Base-by-base conservation (phyloP, 2,113 vertebrate species). In the Platichthys stellatus region DNA sequence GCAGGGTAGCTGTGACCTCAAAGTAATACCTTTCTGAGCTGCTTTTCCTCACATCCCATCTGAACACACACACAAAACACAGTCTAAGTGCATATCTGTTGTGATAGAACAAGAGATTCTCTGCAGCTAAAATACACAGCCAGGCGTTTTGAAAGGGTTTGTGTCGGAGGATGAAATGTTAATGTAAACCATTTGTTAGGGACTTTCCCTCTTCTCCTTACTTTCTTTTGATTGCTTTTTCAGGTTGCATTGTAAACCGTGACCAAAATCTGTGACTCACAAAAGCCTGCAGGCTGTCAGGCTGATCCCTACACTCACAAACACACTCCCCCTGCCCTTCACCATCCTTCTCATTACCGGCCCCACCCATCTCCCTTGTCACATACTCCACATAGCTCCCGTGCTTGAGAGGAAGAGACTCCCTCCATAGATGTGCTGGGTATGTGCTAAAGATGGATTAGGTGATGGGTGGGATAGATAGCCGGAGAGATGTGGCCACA, bases 381-480 rank as follows among this genome's bases (percentile, higher is more conserved):
- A 58, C 77, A 78, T 83, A 58, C 60, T 28, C 57, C 15, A 53
- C 80, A 78, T 88, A 57, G 72, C 75, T 78, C 23, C 78, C 64
- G 9, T 74, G 76, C 67, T 78, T 81, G 12, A 40, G 72, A 63
- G 63, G 20, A 68, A 35, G 70, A 69, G 58, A 23, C 71, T 77
- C 31, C 21, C 67, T 59, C 57, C 58, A 4, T 35, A 64, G 65
- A 59, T 63, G 63, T 31, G 21, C 51, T 14, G 2, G 28, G 4
- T 63, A 31, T 40, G 54, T 72, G 67, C 73, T 78, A 80, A 78
- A 82, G 60, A 62, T 40, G 47, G 83, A 57, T 35, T 13, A 1
- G 67, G 72, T 31, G 66, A 26, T 15, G 63, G 26, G 54, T 45
- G 47, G 74, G 53, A 59, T 7, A 59, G 63, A 70, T 23, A 13